Conservation (phyloP, 1,140 invertebrate species). For the Melanaphis sacchari region DNA sequence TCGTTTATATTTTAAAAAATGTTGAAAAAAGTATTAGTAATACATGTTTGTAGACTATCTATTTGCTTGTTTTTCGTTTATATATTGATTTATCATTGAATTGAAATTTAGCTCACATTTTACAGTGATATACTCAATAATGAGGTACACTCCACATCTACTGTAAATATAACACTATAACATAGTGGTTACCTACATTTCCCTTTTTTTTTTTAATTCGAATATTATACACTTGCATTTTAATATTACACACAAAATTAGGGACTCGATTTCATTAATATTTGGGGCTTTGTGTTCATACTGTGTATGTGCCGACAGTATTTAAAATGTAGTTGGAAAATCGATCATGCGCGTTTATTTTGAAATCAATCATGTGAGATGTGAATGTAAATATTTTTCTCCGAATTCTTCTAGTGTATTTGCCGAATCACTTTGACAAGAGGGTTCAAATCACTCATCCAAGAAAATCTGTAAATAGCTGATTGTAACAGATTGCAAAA, state of each 20-base stretch:
- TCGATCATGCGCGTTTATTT: background rate
- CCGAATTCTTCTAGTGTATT: background rate
- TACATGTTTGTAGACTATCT: too few relatives aligned
- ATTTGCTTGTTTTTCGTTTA: too few relatives aligned
- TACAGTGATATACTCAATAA: too few relatives aligned
- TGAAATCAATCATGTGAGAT: background rate
- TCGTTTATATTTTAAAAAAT: too few relatives aligned
- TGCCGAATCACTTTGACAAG: background rate
- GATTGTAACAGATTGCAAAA: background rate
- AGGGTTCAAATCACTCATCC: background rate
- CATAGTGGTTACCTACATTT: background rate
- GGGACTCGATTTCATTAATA: background rate
- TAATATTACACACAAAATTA: background rate
- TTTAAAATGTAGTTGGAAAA: background rate
- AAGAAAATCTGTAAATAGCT: background rate
- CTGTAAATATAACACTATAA: too few relatives aligned
- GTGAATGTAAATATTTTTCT: background rate
- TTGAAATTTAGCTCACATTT: too few relatives aligned
- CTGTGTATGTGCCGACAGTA: background rate
- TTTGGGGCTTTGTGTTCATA: background rate
- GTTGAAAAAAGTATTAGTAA: too few relatives aligned
- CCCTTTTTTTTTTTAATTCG: background rate
- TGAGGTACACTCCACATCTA: too few relatives aligned
- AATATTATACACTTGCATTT: background rate
- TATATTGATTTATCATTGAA: too few relatives aligned